phyloP scores from a whole-genome alignment of 1,140 invertebrate species.

The Calliphora vicina region DNA sequence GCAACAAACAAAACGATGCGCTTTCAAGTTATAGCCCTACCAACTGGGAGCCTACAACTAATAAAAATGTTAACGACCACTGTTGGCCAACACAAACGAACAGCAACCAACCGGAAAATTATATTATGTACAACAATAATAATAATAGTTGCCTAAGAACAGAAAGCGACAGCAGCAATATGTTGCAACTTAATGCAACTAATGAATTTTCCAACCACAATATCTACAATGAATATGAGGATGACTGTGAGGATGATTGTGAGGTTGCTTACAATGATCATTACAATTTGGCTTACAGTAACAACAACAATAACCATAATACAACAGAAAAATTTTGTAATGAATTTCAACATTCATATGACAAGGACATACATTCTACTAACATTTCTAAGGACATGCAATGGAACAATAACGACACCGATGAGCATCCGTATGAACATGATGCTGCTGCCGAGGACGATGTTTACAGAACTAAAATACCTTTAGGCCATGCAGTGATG shows the following conservation, averaged over 20 bases:
- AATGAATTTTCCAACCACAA: background rate
- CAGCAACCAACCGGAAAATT: background rate
- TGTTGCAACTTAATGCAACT: background rate
- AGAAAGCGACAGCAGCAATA: background rate
- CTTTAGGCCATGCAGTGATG: background rate
- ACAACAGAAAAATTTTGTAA: background rate
- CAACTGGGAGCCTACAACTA: background rate
- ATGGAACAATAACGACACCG: background rate
- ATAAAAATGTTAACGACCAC: constrained; percentile 11
- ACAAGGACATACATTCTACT: background rate
- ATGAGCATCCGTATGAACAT: background rate
- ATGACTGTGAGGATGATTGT: too few relatives aligned
- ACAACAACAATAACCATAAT: background rate
- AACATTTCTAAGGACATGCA: background rate
- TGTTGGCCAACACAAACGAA: background rate
- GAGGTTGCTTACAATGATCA: too few relatives aligned
- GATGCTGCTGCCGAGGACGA: background rate
- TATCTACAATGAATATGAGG: too few relatives aligned
- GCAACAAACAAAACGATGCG: background rate
- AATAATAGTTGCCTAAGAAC: background rate
- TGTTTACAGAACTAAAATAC: background rate
- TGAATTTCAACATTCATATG: background rate
- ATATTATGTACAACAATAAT: background rate
- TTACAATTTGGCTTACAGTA: background rate
- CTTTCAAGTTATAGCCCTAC: background rate